Evolutionary conservation across 2,888 invertebrate genomes (phyloP), one percentile per base, ranked within the genome.

Genomic region (Clitarchus hookeri): DNA sequence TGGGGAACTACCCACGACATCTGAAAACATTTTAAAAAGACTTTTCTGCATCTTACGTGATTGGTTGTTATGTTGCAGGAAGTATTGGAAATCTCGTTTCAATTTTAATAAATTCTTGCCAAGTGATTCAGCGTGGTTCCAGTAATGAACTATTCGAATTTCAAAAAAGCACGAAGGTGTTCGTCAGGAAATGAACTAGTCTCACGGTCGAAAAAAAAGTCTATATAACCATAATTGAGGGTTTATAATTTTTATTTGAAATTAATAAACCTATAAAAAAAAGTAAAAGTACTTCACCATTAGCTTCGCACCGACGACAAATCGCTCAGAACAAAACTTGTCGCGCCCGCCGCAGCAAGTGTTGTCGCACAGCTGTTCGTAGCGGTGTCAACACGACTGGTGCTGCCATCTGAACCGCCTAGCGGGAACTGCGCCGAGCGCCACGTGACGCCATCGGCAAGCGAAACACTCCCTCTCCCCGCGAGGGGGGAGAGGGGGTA

Each of bases 351-450:
- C 36, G 23, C 44, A 11, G 44, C 13, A 23, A 48, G 23, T 48
- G 84, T 19, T 27, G 84, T 13, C 48, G 84, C 65, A 16, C 65
- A 65, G 65, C 65, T 65, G 65, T 65, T 65, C 23, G 23, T 11
- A 11, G 65, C 65, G 8, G 23, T 19, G 65, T 65, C 65, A 65
- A 65, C 65, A 65, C 65, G 84, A 84, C 85, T 26, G 77, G 26
- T 84, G 84, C 84, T 86, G 86, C 84, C 86, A 86, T 84, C 86
- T 86, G 80, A 84, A 25, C 54, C 44, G 80, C 53, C 44, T 65
- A 25, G 44, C 65, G 65, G 82, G 84, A 84, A 84, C 86, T 79
- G 54, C 78, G 44, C 44, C n/a, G 26, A 26, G 77, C 44, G 48
- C 82, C 26, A 44, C 36, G 83, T 85, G 78, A 86, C 83, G 85